Base-by-base conservation (phyloP, 2,797 vertebrate genomes). In the Gymnopithys bicolor region DNA sequence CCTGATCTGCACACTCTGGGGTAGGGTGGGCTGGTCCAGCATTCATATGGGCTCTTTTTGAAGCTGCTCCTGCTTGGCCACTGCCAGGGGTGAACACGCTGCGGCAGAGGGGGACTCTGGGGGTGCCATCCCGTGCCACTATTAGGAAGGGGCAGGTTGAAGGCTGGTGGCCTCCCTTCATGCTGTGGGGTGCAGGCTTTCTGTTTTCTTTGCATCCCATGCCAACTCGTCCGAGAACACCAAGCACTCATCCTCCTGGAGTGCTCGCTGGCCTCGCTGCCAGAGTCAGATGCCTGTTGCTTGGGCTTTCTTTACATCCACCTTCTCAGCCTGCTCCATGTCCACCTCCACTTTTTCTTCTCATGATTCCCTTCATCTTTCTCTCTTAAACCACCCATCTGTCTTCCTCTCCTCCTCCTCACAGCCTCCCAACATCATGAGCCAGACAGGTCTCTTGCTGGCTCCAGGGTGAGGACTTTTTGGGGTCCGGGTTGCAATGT, bases 211-310 rank as follows among this genome's bases (percentile, higher is more conserved):
- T 35, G 15, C 15, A 7, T 49, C 37, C 22, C 27, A 32, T 0
- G 0, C 30, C 28, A 35, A 3, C 52, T 43, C 5, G 5, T 55
- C 35, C 39, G 48, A 55, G 48, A 1, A 17, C 23, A 28, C n/a
- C 1, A 7, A 75, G 30, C 73, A n/a, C n/a, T 41, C 62, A 22
- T 11, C 5, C 19, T 37, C 33, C 49, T 3, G 1, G n/a, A 39
- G 24, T 0, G 0, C 51, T 41, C 3, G 0, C 75, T 4, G 4
- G n/a, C 52, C 62, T 78, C 2, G 0, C 19, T 2, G 0, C 39
- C 0, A 2, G 23, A 11, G 28, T 28, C 51, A 23, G 46, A 15
- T 0, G 1, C n/a, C 17, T 18, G 9, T 35, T 18, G 3, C 55
- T 71, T 43, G 37, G 37, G 41, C 48, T 80, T 85, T 32, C 39